Percentiles rank a stretch among this genome's conserved stretches.
Evolutionary conservation across 2,797 vertebrate genomes (phyloP).

Genomic region (Diplodus sargus): DNA sequence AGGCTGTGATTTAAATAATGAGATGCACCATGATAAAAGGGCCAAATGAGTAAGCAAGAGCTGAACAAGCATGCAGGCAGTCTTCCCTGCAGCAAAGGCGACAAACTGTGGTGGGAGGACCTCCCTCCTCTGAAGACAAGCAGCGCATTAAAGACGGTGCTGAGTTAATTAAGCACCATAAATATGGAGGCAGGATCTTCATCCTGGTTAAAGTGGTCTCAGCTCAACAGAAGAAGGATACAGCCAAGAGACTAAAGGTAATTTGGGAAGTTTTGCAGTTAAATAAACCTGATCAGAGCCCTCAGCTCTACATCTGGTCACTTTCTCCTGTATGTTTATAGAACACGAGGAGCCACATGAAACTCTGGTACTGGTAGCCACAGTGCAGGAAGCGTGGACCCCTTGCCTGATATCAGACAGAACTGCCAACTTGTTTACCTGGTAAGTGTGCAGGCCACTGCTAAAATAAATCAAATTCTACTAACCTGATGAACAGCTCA

Average conservation of each 20-base stretch:
- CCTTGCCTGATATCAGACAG: too few species aligned
- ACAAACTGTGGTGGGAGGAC: slow-evolving; percentile 10
- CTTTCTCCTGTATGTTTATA: slow-evolving; percentile 9
- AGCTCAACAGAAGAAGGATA: slow-evolving; percentile 3
- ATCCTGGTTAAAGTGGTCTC: slow-evolving; percentile 35
- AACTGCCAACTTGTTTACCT: too few species aligned
- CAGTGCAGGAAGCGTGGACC: slow-evolving; percentile 1
- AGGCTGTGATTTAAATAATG: slow-evolving; percentile 60
- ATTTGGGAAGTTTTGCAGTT: slow-evolving; percentile 8
- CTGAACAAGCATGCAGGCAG: slow-evolving; percentile 34
- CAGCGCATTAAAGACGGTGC: slow-evolving; percentile 59
- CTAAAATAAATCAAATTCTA: neutral
- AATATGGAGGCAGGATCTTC: slow-evolving; percentile 47
- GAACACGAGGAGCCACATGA: slow-evolving; percentile 6
- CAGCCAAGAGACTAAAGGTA: neutral
- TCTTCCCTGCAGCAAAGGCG: slow-evolving; percentile 57
- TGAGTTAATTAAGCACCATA: slow-evolving; percentile 63
- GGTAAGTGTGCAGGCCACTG: too few species aligned
- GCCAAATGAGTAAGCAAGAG: slow-evolving; percentile 56
- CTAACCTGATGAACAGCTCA: neutral
- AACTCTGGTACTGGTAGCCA: neutral
- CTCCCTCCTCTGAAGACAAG: slow-evolving; percentile 41
- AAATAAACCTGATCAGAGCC: slow-evolving; percentile 36
- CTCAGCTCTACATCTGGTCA: neutral
- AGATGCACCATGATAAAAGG: slow-evolving; percentile 35